Base-by-base conservation (phyloP, 1,140 invertebrate genomes). In the Triops longicaudatus region DNA sequence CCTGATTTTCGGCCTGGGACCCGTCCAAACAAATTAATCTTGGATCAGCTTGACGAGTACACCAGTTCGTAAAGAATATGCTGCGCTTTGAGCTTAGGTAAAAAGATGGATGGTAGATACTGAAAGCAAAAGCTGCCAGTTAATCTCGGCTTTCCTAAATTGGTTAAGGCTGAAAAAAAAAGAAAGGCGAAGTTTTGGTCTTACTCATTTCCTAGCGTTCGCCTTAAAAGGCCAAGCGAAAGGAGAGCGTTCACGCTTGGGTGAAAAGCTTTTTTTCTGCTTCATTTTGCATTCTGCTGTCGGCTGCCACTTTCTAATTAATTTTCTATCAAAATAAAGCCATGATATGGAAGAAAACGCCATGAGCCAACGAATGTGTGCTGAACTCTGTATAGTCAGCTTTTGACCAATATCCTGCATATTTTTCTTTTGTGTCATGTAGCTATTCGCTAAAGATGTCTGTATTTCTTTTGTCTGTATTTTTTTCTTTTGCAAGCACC, bases 1-100 rank as follows among this genome's bases (percentile, higher is more conserved):
- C 44, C 50, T 63, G 50, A 63, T 22, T 63, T 63, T 63, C 14
- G 22, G 50, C 50, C 44, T n/a, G 44, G 44, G 22, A 12, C 44
- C 50, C 50, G 50, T 63, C 50, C 50, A 63, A 63, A 63, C 50
- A 63, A 63, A 63, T 63, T 63, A 63, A 63, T 63, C 50, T 63
- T 63, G 50, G n/a, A 63, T 63, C 50, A 63, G 50, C 50, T 63
- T 63, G 50, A 63, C 50, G 50, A 63, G 50, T n/a, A 63, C 22
- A 9, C 50, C 22, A 17, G 50, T 63, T 9, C 22, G 22, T 63
- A 22, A 17, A 22, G 50, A 63, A 63, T 12, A 50, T 50, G 22
- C 50, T n/a, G 17, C 50, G 50, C 50, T 63, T 17, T 63, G 31
- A 37, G 31, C 31, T 37, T 37, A 37, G 31, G 10, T 22, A 63